These are phyloP conservation scores for Physeter macrocephalus DNA, from an alignment of 2,113 vertebrate species.

Conservation along the genomic window DNA sequence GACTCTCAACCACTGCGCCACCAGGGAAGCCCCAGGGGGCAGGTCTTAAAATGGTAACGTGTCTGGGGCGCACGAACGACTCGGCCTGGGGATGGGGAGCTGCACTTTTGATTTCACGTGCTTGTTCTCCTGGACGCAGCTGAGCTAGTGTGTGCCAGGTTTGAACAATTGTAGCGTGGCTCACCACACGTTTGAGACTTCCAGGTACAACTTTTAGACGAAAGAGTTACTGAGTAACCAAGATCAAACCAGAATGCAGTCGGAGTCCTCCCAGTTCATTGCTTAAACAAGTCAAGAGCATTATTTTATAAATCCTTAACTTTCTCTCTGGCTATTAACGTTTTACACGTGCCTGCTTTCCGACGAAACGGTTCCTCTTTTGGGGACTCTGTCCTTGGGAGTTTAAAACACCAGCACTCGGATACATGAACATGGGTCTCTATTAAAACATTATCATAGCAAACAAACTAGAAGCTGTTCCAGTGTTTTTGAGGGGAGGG, in stretches of 20 bases:
- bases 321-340: neutral
- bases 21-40: too few relatives aligned
- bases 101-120: accelerated
- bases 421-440: accelerated
- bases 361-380: neutral
- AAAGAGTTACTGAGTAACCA: neutral
- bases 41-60: neutral
- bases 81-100: neutral
- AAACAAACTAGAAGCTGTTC: neutral
- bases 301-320: neutral
- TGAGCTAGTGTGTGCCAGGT: neutral
- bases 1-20: too few relatives aligned
- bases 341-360: accelerated
- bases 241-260: neutral
- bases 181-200: neutral
- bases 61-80: accelerated
- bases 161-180: neutral
- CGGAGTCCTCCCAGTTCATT: neutral
- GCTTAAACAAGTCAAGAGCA: neutral
- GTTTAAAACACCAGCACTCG: too few relatives aligned
- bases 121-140: neutral
- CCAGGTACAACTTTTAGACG: neutral
- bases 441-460: neutral
- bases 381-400: neutral
- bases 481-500: neutral